Conservation (phyloP, 1,140 invertebrate species). For the Drosophila ficusphila region DNA sequence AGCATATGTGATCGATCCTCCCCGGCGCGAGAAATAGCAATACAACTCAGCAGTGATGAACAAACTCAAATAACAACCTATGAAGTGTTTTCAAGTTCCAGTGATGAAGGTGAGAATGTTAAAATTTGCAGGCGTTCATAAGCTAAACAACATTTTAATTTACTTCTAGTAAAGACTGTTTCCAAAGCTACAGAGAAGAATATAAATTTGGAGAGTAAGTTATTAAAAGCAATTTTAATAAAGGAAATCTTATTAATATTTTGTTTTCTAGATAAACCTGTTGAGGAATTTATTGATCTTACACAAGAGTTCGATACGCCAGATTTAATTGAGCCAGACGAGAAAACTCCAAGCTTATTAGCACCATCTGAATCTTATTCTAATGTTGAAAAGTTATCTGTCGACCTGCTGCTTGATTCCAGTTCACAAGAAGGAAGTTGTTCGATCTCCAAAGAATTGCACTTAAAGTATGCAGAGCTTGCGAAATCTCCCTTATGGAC, state of each 20-base stretch:
- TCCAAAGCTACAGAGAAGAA: conserved; percentile 6
- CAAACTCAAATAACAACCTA: conserved; percentile 15
- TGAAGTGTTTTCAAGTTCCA: conserved; percentile 51
- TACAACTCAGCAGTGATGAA: conserved; percentile 10
- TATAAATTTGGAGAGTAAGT: conserved; percentile 6
- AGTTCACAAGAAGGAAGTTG: background rate
- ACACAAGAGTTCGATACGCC: conserved; percentile 17
- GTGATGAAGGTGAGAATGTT: conserved; percentile 63
- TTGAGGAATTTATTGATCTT: conserved; percentile 34
- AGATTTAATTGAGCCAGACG: background rate
- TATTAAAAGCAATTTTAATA: no score
- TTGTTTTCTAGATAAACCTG: background rate
- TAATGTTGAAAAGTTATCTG: conserved; percentile 11
- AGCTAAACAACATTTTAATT: background rate
- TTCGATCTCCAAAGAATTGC: conserved; percentile 25
- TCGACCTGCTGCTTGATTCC: background rate
- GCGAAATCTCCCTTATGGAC: background rate
- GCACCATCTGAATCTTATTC: conserved; percentile 13
- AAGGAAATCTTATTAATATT: background rate
- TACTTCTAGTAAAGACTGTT: conserved; percentile 67
- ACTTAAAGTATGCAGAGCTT: conserved; percentile 11
- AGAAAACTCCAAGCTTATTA: background rate
- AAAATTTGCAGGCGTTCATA: background rate
- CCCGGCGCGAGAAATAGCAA: conserved; percentile 55
- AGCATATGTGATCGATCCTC: conserved; percentile 6